Conservation (phyloP, 1,140 invertebrate genomes). For the Platyura marginata region DNA sequence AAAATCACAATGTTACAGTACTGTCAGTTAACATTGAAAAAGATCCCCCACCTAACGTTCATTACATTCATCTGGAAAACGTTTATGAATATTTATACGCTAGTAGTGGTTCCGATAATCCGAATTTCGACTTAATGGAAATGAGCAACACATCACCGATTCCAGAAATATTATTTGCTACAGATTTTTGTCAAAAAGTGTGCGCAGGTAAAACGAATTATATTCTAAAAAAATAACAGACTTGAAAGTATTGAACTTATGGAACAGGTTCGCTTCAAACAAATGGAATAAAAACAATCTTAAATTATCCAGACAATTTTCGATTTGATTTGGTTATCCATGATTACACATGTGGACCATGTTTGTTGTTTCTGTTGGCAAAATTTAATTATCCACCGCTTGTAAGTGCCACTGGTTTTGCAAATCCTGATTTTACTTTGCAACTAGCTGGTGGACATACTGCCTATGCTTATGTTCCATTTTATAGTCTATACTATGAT, state of each 20-base stretch:
- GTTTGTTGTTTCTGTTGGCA: neutral
- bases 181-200: neutral
- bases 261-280: neutral
- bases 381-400: constrained; percentile 4
- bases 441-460: neutral
- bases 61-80: constrained; percentile 1
- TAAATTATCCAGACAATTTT: constrained; percentile 3
- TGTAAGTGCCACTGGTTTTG: neutral
- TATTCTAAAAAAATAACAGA: neutral
- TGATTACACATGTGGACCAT: constrained; percentile 1
- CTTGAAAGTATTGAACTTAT: neutral
- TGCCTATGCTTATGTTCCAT: neutral
- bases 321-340: neutral
- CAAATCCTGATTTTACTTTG: neutral
- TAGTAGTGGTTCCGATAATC: no score
- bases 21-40: constrained; percentile 18
- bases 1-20: constrained; percentile 36
- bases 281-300: neutral
- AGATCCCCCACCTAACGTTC: neutral
- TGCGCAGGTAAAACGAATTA: neutral
- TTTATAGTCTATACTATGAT: neutral
- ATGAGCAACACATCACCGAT: neutral
- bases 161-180: neutral
- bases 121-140: neutral
- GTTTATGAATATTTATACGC: neutral